Evolutionary conservation across 2,888 invertebrate genomes (phyloP).

Genomic region (Anagyrus pseudococci): DNA sequence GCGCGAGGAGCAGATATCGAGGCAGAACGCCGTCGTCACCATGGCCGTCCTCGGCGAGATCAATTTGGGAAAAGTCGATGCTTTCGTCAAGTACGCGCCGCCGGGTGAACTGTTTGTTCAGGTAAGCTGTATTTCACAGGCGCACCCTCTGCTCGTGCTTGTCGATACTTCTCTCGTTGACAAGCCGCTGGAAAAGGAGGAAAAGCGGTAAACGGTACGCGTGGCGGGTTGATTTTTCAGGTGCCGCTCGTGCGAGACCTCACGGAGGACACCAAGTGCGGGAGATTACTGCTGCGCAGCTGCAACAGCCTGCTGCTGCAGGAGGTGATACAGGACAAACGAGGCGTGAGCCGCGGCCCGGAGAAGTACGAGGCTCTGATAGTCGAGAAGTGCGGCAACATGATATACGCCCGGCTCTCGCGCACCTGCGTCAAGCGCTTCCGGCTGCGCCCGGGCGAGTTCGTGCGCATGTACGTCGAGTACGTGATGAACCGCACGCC

Average conservation of each 20-base stretch:
- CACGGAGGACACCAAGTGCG: conserved; percentile 83
- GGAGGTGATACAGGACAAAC: no score
- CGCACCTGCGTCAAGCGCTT: conserved; percentile 71
- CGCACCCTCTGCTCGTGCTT: neutral
- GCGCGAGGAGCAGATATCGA: conserved; percentile 72
- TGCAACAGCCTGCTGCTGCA: conserved; percentile 73
- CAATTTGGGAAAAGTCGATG: neutral
- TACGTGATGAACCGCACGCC: conserved; percentile 82
- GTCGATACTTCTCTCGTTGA: neutral
- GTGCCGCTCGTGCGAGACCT: conserved; percentile 76
- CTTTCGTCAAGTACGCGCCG: conserved; percentile 70
- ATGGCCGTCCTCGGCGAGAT: no score
- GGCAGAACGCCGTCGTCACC: conserved; percentile 69
- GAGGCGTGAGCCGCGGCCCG: conserved; percentile 23
- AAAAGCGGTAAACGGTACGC: neutral
- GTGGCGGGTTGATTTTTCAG: conserved; percentile 40
- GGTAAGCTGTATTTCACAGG: conserved; percentile 42
- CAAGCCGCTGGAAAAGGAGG: no score
- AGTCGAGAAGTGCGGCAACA: conserved; percentile 81
- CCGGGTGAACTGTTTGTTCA: conserved; percentile 79
- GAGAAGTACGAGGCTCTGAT: conserved; percentile 74
- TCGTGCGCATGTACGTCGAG: conserved; percentile 75
- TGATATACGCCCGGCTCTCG: conserved; percentile 77
- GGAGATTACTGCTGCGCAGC: conserved; percentile 78
- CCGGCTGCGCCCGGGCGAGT: conserved; percentile 69